Percentiles rank a stretch among this genome's conserved stretches.
phyloP scores from a whole-genome alignment of 2,797 vertebrate genomes.

The Rhinoraja longicauda region DNA sequence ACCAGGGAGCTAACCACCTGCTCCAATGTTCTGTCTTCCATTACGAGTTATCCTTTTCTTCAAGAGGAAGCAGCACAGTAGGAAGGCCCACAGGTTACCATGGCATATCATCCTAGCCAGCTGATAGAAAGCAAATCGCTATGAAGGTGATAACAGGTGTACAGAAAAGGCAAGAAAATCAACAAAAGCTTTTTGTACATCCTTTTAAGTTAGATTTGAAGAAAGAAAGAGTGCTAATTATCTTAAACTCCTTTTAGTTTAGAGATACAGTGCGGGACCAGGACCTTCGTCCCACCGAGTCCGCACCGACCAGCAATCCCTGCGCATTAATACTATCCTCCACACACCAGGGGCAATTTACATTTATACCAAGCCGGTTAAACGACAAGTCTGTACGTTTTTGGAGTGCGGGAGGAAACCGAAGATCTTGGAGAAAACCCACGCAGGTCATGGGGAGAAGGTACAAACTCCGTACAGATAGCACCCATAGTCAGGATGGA shows the following conservation, averaged over 20 bases:
- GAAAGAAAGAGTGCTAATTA: background rate
- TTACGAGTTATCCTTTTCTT: background rate
- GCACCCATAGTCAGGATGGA: no score
- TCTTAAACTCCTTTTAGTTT: background rate
- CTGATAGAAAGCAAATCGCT: slow-evolving; percentile 17
- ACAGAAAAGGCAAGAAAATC: background rate
- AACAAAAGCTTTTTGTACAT: background rate
- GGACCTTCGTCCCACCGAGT: no score
- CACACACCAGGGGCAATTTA: no score
- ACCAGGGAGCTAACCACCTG: slow-evolving; percentile 17
- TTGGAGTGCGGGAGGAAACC: no score
- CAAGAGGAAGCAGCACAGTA: slow-evolving; percentile 20
- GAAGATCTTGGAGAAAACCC: no score
- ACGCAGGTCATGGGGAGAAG: no score
- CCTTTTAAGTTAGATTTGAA: background rate
- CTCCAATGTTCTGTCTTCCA: background rate
- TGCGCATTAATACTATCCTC: no score
- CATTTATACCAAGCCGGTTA: no score
- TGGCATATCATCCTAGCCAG: slow-evolving; percentile 10
- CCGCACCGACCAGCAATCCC: no score
- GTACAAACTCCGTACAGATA: no score
- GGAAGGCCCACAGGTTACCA: slow-evolving; percentile 11
- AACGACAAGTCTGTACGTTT: no score
- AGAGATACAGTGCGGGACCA: no score
- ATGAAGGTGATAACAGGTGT: slow-evolving; percentile 23